Evolutionary conservation across 2,113 vertebrate genomes (phyloP), one percentile per base, ranked within the genome.

Genomic region (Dipodomys merriami): DNA sequence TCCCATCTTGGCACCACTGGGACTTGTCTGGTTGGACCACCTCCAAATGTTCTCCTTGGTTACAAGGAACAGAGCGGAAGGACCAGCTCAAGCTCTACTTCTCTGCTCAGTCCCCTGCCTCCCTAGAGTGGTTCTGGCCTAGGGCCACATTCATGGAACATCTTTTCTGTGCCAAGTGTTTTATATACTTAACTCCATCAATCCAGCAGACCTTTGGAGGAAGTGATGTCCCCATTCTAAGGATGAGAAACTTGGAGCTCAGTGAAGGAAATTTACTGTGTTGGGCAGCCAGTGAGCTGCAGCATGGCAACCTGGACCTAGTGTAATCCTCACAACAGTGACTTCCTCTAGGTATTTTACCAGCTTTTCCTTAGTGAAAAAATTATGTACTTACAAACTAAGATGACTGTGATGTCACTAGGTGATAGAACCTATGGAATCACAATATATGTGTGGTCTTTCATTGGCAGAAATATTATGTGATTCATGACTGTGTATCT

Each of bases 111-210:
- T 9, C 46, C 10, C 80, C 69, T 57, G 53, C 68, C 74, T 77
- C 27, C 18, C 57, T 67, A 2, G 10, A 15, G 57, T 10, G 20
- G 33, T 15, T 25, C 73, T 68, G 25, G 12, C 23, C 1, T 18
- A 12, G 77, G 10, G 23, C 15, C 65, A 39, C 33, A 29, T 46
- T 67, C 60, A 4, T 15, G 8, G 30, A 80, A 29, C n/a, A 4
- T 35, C 27, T 46, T 18, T 53, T 65, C n/a, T 20, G 27, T 15
- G 76, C 57, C 79, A 44, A 23, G 44, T 57, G 20, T 22, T 25
- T 65, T 3, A 16, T 6, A 1, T 9, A 4, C 46, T 11, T 25
- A 0, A 12, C 15, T 27, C 44, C 25, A 0, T 27, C 30, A 5
- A 44, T 33, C 35, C 79, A 57, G 53, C 62, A 64, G 62, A n/a